Evolutionary conservation across 2,888 invertebrate species (phyloP).

Genomic region (Pollenia angustigena): DNA sequence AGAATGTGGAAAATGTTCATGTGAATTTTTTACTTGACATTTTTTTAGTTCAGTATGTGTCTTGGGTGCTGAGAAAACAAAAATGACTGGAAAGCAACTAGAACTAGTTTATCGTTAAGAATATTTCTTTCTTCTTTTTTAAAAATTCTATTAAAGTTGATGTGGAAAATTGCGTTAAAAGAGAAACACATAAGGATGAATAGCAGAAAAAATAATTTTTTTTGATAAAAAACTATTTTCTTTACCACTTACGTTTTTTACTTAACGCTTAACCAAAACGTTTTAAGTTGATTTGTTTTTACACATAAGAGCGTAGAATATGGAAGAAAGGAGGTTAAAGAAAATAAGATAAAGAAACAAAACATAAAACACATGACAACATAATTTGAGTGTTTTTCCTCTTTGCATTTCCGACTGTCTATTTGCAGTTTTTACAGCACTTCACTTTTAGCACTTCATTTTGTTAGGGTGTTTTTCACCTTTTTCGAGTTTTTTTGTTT

Average conservation of each 20-base stretch:
- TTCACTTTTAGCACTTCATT: not conserved
- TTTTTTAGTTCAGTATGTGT: constrained; percentile 23
- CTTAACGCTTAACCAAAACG: constrained; percentile 56
- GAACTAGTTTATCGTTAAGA: constrained; percentile 1
- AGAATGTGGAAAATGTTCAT: constrained; percentile 25
- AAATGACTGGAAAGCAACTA: not conserved
- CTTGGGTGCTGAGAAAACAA: not conserved
- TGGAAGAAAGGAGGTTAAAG: not conserved
- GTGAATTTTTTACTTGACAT: constrained; percentile 55
- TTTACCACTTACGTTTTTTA: constrained; percentile 18
- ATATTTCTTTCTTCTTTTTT: constrained; percentile 13
- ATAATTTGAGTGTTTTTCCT: constrained; percentile 13
- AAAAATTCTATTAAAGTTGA: constrained; percentile 52
- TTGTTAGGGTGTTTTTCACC: no score
- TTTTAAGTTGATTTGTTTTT: constrained; percentile 70
- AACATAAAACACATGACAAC: constrained; percentile 43
- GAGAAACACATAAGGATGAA: not conserved
- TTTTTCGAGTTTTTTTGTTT: no score
- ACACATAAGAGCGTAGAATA: constrained; percentile 49
- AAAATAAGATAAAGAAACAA: not conserved
- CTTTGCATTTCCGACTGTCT: constrained; percentile 1
- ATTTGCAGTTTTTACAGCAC: not conserved
- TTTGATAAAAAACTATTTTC: constrained; percentile 36
- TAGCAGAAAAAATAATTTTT: not conserved
- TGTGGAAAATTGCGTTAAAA: constrained; percentile 19